A percentile compares a stretch with the other conserved stretches of the same genome.
Evolutionary conservation across 2,113 vertebrate genomes (phyloP).

Genomic region (Epinephelus cyanopodus): DNA sequence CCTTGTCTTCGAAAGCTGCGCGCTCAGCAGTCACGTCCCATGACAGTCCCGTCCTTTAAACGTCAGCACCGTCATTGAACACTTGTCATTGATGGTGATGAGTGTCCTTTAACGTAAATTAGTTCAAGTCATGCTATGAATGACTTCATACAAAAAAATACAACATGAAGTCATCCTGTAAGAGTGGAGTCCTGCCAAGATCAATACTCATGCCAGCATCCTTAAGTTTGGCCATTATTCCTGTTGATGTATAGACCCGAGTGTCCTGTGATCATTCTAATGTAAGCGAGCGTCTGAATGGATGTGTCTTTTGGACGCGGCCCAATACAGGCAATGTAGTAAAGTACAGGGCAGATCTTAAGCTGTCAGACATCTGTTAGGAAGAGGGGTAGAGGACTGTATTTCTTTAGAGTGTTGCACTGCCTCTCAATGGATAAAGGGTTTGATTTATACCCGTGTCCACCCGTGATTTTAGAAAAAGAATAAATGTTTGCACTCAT

Average conservation of each 20-base stretch:
- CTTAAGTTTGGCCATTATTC: slow-evolving; percentile 44
- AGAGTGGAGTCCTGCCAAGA: slow-evolving; percentile 39
- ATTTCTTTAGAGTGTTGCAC: background rate
- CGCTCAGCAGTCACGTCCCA: slow-evolving; percentile 30
- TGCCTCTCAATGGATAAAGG: background rate
- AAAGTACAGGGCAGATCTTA: slow-evolving; percentile 40
- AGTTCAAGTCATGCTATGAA: slow-evolving; percentile 44
- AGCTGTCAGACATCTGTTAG: slow-evolving; percentile 34
- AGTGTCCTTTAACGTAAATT: slow-evolving; percentile 50
- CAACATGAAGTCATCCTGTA: slow-evolving; percentile 44
- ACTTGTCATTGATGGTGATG: slow-evolving; percentile 6
- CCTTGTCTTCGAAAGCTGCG: slow-evolving; percentile 35
- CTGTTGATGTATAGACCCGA: slow-evolving; percentile 53
- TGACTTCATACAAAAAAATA: slow-evolving; percentile 1
- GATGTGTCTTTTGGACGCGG: slow-evolving; percentile 53
- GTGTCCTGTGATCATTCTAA: slow-evolving; percentile 55
- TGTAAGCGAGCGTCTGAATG: slow-evolving; percentile 35
- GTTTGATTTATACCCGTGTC: slow-evolving; percentile 31
- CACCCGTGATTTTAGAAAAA: background rate
- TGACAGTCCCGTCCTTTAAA: slow-evolving; percentile 49
- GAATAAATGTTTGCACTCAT: background rate
- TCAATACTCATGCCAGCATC: slow-evolving; percentile 45
- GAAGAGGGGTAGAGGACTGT: slow-evolving; percentile 14
- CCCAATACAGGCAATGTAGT: slow-evolving; percentile 38
- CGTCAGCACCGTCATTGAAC: slow-evolving; percentile 43